A percentile compares a stretch with the other conserved stretches of the same genome.
phyloP scores from a whole-genome alignment of 2,113 vertebrate genomes.

The Podocnemis expansa region DNA sequence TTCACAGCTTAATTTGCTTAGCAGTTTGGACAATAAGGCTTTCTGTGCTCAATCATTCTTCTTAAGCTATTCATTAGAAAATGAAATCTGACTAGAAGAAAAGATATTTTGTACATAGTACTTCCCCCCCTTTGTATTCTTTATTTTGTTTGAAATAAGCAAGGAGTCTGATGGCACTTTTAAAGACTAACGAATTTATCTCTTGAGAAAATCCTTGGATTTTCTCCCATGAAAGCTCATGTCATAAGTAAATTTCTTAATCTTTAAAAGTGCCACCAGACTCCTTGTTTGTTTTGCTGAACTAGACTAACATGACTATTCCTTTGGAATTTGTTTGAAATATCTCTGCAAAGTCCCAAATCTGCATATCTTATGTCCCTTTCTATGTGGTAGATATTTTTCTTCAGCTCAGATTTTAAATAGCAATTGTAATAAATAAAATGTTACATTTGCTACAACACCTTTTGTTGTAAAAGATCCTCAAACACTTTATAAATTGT shows the following conservation, averaged over 20 bases:
- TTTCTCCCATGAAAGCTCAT: no score
- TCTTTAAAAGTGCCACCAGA: no score
- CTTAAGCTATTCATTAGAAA: constrained; percentile 29
- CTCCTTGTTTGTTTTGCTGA: no score
- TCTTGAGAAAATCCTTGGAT: no score
- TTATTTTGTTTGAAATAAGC: neutral
- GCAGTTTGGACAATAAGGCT: constrained; percentile 43
- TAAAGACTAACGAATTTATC: no score
- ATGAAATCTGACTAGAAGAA: constrained; percentile 16
- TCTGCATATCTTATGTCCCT: neutral
- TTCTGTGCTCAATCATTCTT: neutral
- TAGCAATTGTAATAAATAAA: neutral
- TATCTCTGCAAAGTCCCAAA: neutral
- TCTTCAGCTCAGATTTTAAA: neutral
- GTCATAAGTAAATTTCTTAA: no score
- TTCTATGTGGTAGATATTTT: neutral
- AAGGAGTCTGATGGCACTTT: no score
- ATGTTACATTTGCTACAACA: neutral
- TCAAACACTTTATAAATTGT: neutral
- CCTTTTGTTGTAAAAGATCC: neutral
- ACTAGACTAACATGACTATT: no score
- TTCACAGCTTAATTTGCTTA: constrained; percentile 49
- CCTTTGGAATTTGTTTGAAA: constrained; percentile 18
- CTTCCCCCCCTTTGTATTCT: neutral
- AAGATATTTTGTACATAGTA: neutral